Evolutionary conservation across 2,888 invertebrate species (phyloP).

Genomic region (Metopia argyrocephala): DNA sequence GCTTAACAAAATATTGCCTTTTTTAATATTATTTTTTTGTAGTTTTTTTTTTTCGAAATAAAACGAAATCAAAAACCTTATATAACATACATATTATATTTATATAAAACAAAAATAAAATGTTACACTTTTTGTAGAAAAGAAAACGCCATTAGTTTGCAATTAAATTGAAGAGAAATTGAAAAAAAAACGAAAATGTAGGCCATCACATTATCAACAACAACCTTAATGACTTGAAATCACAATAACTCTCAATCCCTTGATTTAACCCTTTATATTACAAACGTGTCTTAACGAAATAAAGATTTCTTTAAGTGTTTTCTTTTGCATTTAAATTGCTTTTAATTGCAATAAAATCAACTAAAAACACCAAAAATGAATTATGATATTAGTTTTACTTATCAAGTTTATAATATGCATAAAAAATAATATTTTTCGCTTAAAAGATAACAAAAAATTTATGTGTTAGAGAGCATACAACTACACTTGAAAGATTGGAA

Average conservation of each 20-base stretch:
- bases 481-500: neutral
- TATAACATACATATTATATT: too few relatives aligned
- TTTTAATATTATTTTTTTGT: too few relatives aligned
- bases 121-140: too few relatives aligned
- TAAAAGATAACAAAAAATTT: constrained; percentile 38
- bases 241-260: neutral
- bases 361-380: constrained; percentile 19
- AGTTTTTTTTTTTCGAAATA: too few relatives aligned
- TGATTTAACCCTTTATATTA: neutral
- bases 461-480: constrained; percentile 33
- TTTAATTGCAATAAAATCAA: neutral
- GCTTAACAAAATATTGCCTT: too few relatives aligned
- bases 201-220: neutral
- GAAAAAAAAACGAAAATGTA: neutral
- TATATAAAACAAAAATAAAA: too few relatives aligned
- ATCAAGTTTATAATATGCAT: constrained; percentile 24
- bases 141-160: too few relatives aligned
- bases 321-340: neutral
- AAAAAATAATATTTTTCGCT: constrained; percentile 1
- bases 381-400: constrained; percentile 23
- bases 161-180: too few relatives aligned
- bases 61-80: too few relatives aligned
- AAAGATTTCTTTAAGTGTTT: neutral
- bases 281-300: neutral
- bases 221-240: neutral